Evolutionary conservation across 2,888 invertebrate genomes (phyloP).

Genomic region (Antheraea assamensis): DNA sequence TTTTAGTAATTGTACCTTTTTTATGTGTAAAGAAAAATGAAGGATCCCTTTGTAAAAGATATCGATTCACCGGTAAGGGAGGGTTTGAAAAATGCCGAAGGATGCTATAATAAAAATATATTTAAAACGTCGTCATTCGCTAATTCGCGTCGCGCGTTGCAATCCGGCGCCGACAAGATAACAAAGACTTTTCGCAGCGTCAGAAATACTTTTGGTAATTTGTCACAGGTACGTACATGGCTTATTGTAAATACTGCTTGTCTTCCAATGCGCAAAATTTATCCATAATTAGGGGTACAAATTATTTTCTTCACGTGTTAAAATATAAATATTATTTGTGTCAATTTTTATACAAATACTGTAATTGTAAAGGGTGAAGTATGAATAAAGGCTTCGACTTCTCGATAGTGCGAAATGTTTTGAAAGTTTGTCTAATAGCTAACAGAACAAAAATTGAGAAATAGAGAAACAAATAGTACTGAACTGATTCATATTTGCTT

Average conservation of each 20-base stretch:
- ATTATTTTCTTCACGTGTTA: too few species aligned
- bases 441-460: too few species aligned
- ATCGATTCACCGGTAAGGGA: conserved; percentile 74
- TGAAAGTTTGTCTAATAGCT: too few species aligned
- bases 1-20: conserved; percentile 26
- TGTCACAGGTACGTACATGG: conserved; percentile 82
- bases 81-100: conserved; percentile 69
- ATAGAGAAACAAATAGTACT: too few species aligned
- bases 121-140: conserved; percentile 78
- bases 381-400: too few species aligned
- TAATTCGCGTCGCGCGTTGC: conserved; percentile 84
- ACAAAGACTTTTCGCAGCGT: conserved; percentile 85
- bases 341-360: too few species aligned
- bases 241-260: neutral
- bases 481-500: too few species aligned
- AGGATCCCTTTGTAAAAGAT: conserved; percentile 73
- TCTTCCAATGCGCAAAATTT: too few species aligned
- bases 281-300: too few species aligned
- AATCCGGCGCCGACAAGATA: conserved; percentile 86
- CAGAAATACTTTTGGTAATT: conserved; percentile 84
- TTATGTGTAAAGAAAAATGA: conserved; percentile 50
- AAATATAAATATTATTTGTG: too few species aligned
- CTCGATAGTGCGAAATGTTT: too few species aligned
- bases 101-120: conserved; percentile 71
- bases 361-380: too few species aligned